Conservation (phyloP, 2,888 invertebrate genomes). For the Emmelina monodactyla region DNA sequence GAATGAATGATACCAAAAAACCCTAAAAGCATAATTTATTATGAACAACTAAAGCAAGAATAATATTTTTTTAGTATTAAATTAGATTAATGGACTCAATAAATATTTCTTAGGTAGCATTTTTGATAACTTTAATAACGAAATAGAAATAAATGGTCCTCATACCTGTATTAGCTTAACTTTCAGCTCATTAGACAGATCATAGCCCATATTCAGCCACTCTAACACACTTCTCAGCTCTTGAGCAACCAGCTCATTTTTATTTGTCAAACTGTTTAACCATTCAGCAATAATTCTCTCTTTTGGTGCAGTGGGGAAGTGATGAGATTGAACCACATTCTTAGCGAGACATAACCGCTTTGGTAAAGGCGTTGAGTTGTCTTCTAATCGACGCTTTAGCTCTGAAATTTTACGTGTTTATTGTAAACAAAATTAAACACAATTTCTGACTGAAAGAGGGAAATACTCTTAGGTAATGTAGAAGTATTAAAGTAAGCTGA, state of each 20-base stretch:
- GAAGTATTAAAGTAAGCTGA: background rate
- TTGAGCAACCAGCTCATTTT: slow-evolving; percentile 27
- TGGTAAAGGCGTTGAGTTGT: slow-evolving; percentile 40
- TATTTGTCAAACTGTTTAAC: slow-evolving; percentile 35
- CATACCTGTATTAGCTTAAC: slow-evolving; percentile 42
- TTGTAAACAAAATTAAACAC: background rate
- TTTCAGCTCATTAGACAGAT: slow-evolving; percentile 42
- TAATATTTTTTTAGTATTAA: no score
- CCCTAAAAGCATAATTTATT: no score
- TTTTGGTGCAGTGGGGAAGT: slow-evolving; percentile 54
- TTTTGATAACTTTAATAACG: background rate
- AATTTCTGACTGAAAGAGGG: background rate
- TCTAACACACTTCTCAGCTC: slow-evolving; percentile 36
- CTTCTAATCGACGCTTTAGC: slow-evolving; percentile 48
- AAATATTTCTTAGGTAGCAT: no score
- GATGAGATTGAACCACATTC: slow-evolving; percentile 52
- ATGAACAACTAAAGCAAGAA: no score
- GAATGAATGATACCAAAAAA: no score
- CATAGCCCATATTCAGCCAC: slow-evolving; percentile 35
- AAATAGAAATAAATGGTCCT: background rate
- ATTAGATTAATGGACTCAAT: no score
- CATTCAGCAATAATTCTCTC: slow-evolving; percentile 59
- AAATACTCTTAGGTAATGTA: background rate
- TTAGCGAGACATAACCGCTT: slow-evolving; percentile 63
- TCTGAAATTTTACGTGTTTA: slow-evolving; percentile 27